Percentiles rank a stretch among this genome's conserved stretches.
These are phyloP conservation scores for Struthio camelus DNA, from an alignment of 2,113 vertebrate genomes.

Conservation along the genomic window DNA sequence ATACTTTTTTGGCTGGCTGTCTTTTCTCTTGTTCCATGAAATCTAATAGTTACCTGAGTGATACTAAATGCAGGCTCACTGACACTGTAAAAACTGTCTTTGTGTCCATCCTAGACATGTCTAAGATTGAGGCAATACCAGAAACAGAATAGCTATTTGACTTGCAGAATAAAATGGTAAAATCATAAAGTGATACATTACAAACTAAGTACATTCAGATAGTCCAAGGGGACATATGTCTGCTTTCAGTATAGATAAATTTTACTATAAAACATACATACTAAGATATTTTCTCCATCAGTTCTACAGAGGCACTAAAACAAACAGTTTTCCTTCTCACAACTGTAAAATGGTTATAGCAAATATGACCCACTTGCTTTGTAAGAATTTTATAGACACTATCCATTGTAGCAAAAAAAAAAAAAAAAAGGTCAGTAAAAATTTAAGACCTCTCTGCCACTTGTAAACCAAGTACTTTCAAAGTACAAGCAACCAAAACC, in stretches of 20 bases:
- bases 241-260: not conserved
- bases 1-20: not conserved
- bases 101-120: not conserved
- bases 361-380: not conserved
- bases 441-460: not conserved
- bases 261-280: not conserved
- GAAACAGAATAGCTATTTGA: not conserved
- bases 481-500: not conserved
- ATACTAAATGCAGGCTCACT: not conserved
- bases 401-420: not conserved
- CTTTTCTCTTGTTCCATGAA: not conserved
- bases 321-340: not conserved
- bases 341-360: not conserved
- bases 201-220: not conserved
- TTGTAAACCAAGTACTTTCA: not conserved
- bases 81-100: not conserved
- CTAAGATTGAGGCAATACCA: not conserved
- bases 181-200: not conserved
- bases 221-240: not conserved
- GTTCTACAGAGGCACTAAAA: not conserved
- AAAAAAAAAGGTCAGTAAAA: not conserved
- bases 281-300: not conserved
- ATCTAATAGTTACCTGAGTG: not conserved
- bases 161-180: not conserved
- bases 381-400: not conserved